Conservation (phyloP, 2,113 vertebrate genomes). For the Cyprinodon tularosa region DNA sequence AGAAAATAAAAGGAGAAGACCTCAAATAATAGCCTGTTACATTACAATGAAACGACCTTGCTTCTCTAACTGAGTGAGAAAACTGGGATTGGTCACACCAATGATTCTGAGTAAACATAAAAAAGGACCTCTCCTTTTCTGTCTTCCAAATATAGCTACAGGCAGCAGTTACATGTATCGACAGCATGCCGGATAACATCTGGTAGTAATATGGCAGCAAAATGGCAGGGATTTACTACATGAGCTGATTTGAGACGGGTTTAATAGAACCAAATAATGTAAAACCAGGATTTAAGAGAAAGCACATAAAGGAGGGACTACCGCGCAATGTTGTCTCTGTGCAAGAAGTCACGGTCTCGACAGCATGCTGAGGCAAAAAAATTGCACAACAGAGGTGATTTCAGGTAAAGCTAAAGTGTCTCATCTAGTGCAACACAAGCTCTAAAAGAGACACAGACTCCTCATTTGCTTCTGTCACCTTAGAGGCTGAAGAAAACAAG, state of each 20-base stretch:
- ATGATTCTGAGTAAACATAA: constrained; percentile 43
- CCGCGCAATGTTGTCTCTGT: constrained; percentile 47
- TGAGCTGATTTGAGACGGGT: constrained; percentile 38
- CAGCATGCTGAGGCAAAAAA: constrained; percentile 12
- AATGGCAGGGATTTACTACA: constrained; percentile 59
- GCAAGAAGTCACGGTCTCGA: constrained; percentile 1
- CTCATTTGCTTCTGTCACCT: constrained; percentile 50
- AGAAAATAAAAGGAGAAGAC: constrained; percentile 1
- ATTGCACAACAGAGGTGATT: constrained; percentile 41
- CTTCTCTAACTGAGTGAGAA: constrained; percentile 31
- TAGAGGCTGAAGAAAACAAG: constrained; percentile 38
- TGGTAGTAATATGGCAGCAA: constrained; percentile 62
- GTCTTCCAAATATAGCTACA: constrained; percentile 46
- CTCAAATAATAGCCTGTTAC: background rate
- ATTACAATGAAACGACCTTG: constrained; percentile 14
- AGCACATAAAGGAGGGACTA: constrained; percentile 9
- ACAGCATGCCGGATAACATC: constrained; percentile 39
- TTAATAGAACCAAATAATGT: constrained; percentile 61
- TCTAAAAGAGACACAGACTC: background rate
- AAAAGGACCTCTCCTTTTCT: constrained; percentile 27
- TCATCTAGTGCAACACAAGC: constrained; percentile 7
- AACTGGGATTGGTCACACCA: constrained; percentile 34
- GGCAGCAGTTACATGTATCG: constrained; percentile 31
- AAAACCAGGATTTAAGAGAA: constrained; percentile 41
- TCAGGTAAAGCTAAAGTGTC: constrained; percentile 36